Base-by-base conservation (phyloP, 2,797 vertebrate species). In the Lagodon rhomboides region DNA sequence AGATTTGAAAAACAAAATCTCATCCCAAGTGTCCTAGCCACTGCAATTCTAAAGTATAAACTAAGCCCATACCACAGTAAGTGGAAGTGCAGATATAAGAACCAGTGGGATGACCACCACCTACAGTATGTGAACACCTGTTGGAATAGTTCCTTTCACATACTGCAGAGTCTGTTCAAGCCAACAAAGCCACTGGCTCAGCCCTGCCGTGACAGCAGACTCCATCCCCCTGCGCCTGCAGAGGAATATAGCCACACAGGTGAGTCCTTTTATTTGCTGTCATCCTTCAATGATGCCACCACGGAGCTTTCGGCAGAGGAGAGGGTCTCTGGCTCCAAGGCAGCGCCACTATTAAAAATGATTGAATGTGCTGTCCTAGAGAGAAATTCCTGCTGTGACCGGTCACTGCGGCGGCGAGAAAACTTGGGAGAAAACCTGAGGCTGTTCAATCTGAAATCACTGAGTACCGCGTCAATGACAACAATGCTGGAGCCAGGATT, bases 241-340 rank as follows among this genome's bases (percentile, higher is more conserved):
- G 73, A 41, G 38, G 46, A 75, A 30, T 56, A 68, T 71, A 61
- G 64, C 55, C 70, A 47, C 50, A 77, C 43, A 79, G 75, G 73
- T 77, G 65, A 73, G 41, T 11, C 58, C 71, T 75, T 76, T 58
- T 43, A 49, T 61, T 58, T 30, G 41, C 50, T 9, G 59, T 75
- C 77, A 87, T 79, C 20, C 74, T 49, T 86, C 78, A 85, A 2
- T 46, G 49, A 60, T 34, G 73, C 68, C 68, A 43, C 75, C 43
- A 43, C 41, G 70, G 46, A 56, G 73, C 64, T 71, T 69, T 75
- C 86, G 79, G 47, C 56, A 27, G 47, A 66, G 34, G 11, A 73
- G 59, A 41, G 61, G 38, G 12, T 68, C 17, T 67, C 22, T 73
- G 62, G 64, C 84, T 74, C 71, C 79, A 51, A 62, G 77, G 79